Base-by-base conservation (phyloP, 37 sponge, comb jelly and placozoan species). In the Agelas oroides region DNA sequence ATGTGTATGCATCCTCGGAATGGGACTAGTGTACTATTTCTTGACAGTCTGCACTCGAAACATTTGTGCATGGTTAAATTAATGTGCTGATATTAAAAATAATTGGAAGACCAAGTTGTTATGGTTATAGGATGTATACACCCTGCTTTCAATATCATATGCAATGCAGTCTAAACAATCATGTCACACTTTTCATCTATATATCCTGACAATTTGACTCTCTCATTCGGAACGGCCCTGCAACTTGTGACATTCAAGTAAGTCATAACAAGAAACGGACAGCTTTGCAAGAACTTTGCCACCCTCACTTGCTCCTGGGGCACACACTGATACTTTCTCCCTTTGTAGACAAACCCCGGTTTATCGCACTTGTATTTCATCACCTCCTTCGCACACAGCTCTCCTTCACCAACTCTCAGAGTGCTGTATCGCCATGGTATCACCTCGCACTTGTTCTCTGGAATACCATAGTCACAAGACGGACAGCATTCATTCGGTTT, bases 401-500 rank as follows among this genome's bases (percentile, higher is more conserved):
- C 27, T 1, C 30, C 39, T 12, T 65, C 59, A 1, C 39, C 34
- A 18, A 70, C 82, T 6, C 61, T 82, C 61, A 82, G 32, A 39
- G 70, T 82, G 37, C 8, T 11, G 23, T 35, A 38, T 0, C 39
- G 24, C 36, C n/a, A 40, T 0, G 82, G 82, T 5, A 82, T 63
- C 54, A 82, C 66, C 16, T 71, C 25, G 40, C 82, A 82, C 24
- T 33, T 25, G 0, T 33, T 6, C n/a, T 34, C 46, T 16, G 82
- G 72, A 27, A 59, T 28, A 18, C 61, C 52, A 36, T 59, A 82
- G 28, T 57, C 72, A 35, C 82, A 82, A 6, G 39, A 39, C 28
- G 82, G 82, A 28, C 82, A 82, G 72, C 82, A 82, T 13, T 82
- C 82, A 37, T 59, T 60, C 27, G 72, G 72, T 11, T 41, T 56